Evolutionary conservation across 2,888 invertebrate genomes (phyloP), one percentile per base, ranked within the genome.

Genomic region (Acleris emargana): DNA sequence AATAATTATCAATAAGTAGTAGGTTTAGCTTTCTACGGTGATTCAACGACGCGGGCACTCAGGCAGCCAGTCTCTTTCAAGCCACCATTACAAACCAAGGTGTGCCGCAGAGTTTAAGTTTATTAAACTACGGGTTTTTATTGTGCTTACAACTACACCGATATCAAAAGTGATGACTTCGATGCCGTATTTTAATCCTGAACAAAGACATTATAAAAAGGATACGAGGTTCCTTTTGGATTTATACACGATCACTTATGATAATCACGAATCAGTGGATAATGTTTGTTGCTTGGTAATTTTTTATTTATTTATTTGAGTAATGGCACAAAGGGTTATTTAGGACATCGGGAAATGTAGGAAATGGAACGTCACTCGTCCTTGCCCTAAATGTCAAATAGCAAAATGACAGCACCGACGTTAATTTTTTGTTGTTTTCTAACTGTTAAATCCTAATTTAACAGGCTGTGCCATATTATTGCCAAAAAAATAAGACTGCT

Each of bases 161-260:
- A 73, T 68, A 73, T 71, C 71, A 64, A 52, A 68, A 71, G 84
- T 83, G 79, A 91, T 91, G 91, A 86, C 89, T 83, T 93, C 93
- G 72, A 83, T 93, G 87, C 93, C 93, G 71, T 93, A 93, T 82
- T 86, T 92, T 80, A 87, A 93, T 76, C 86, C 89, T 68, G 93
- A 93, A 89, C 92, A 95, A 86, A 94, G 96, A 78, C 97, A 97
- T 88, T 97, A 97, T 84, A 97, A 97, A 89, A 97, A 97, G 89
- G 97, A 97, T 82, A 96, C 96, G 53, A 93, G 96, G 74, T 97
- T 96, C 88, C 94, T 97, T 68, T 93, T 95, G 79, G 97, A 97
- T 92, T 94, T 97, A 70, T 97, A 97, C 81, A 97, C 97, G 58
- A 94, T 97, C 76, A 97, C 97, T 58, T 97, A 97, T 82, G 96